These are phyloP conservation scores for Ooceraea biroi DNA, from an alignment of 1,140 invertebrate species.

Conservation along the genomic window DNA sequence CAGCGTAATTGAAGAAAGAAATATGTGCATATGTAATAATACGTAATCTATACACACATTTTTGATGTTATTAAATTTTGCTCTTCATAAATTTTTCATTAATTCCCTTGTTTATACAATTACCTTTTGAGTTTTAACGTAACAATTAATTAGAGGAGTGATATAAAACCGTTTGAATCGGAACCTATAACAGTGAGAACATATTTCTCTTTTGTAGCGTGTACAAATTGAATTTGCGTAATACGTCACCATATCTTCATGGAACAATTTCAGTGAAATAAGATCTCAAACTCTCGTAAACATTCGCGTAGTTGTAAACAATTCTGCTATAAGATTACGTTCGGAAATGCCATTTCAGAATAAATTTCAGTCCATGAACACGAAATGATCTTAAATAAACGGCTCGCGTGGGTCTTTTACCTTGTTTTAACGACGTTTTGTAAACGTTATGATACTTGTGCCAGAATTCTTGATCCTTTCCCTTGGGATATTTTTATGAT, in stretches of 20 bases:
- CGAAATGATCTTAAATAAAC: constrained; percentile 8
- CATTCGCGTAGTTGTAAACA: constrained; percentile 2
- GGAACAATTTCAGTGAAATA: constrained; percentile 10
- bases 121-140: not conserved
- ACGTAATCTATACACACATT: not conserved
- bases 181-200: constrained; percentile 1
- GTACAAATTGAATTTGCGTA: constrained; percentile 28
- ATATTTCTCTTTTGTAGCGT: constrained; percentile 11
- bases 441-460: not conserved
- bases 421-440: constrained; percentile 1
- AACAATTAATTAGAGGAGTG: not conserved
- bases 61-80: not conserved
- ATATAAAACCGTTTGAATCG: constrained; percentile 8
- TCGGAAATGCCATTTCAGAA: not conserved
- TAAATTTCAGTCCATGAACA: not conserved
- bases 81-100: not conserved
- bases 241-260: constrained; percentile 22
- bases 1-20: not conserved
- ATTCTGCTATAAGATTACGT: not conserved
- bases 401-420: not conserved
- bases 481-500: constrained; percentile 26
- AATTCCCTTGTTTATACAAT: not conserved
- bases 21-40: not conserved
- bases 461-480: not conserved
- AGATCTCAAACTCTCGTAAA: not conserved